phyloP scores from a whole-genome alignment of 2,888 invertebrate genomes.

The Ethmia dodecea region DNA sequence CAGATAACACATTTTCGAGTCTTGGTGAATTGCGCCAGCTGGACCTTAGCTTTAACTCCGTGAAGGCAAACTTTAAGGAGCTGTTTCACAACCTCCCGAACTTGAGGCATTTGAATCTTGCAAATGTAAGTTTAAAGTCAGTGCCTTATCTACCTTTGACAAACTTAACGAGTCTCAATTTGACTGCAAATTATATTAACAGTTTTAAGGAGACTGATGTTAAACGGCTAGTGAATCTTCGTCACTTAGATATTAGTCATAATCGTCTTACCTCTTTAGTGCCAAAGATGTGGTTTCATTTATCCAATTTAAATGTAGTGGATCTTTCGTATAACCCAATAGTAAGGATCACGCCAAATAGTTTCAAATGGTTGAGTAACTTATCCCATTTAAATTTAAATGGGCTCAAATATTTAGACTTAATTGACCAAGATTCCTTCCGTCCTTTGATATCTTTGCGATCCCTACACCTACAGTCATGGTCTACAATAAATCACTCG shows the following conservation, averaged over 20 bases:
- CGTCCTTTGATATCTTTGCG: slow-evolving; percentile 84
- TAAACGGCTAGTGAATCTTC: slow-evolving; percentile 83
- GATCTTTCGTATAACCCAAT: slow-evolving; percentile 91
- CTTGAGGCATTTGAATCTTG: slow-evolving; percentile 86
- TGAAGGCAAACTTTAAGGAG: slow-evolving; percentile 92
- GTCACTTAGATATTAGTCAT: slow-evolving; percentile 85
- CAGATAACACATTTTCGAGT: slow-evolving; percentile 92
- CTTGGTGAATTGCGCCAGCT: slow-evolving; percentile 86
- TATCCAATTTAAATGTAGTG: slow-evolving; percentile 84
- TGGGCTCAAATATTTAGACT: slow-evolving; percentile 83
- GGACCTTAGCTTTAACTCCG: slow-evolving; percentile 87
- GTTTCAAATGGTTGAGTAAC: slow-evolving; percentile 83
- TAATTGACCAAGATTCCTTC: slow-evolving; percentile 86
- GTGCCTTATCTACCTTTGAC: slow-evolving; percentile 87
- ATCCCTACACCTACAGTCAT: slow-evolving; percentile 83
- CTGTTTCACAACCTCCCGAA: slow-evolving; percentile 91
- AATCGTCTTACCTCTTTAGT: slow-evolving; percentile 87
- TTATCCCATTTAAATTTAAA: slow-evolving; percentile 86
- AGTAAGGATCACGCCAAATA: slow-evolving; percentile 83
- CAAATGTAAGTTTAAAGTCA: slow-evolving; percentile 85
- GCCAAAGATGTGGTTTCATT: slow-evolving; percentile 84
- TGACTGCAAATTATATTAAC: slow-evolving; percentile 87
- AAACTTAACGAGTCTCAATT: slow-evolving; percentile 86
- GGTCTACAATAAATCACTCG: slow-evolving; percentile 85
- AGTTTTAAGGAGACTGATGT: slow-evolving; percentile 84